Base-by-base conservation (phyloP, 1,140 invertebrate species). In the Pachyrhynchus sulphureomaculatus region DNA sequence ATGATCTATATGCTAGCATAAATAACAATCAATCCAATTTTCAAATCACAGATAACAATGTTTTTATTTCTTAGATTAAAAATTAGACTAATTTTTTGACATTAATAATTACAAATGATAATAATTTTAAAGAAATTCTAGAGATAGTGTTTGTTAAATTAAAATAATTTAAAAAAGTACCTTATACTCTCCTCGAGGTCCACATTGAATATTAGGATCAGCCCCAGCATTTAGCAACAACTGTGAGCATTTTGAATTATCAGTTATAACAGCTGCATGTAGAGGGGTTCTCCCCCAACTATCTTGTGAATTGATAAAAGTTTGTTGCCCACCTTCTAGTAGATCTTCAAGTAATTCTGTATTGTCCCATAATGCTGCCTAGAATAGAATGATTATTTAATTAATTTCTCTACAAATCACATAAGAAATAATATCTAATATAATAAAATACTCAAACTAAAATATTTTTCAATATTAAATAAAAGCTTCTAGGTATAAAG, bases 301-400 rank as follows among this genome's bases (percentile, higher is more conserved):
- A 74, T 94, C 91, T 53, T 84, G 82, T 44, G 84, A 85, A 76
- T 94, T 88, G 13, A 92, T 85, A 52, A 77, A 74, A n/a, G 78
- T 75, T 21, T 83, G 75, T 66, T 89, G 82, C 24, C 89, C 88
- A 1, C 87, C 90, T 49, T 86, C 81, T 2, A 96, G 69, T 26
- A 96, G 77, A 77, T 95, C 93, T 73, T 88, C 85, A 21, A 95
- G 77, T 1, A 96, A 80, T 70, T 95, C 93, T 9, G 88, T 85
- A 74, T 95, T 95, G 76, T 95, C 91, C 91, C 92, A 96, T 17
- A 96, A 75, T 2, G 92, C 91, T 13, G 92, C 92, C 84, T 92
- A 69, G 23, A 67, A 68, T 72, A 70, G 63, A 60, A 60, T 57
- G 2, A 9, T 45, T 4, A 9, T 55, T 55, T 55, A 48, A 1